Conservation (phyloP, 2,888 invertebrate genomes). For the Drosophila fulvimacula region DNA sequence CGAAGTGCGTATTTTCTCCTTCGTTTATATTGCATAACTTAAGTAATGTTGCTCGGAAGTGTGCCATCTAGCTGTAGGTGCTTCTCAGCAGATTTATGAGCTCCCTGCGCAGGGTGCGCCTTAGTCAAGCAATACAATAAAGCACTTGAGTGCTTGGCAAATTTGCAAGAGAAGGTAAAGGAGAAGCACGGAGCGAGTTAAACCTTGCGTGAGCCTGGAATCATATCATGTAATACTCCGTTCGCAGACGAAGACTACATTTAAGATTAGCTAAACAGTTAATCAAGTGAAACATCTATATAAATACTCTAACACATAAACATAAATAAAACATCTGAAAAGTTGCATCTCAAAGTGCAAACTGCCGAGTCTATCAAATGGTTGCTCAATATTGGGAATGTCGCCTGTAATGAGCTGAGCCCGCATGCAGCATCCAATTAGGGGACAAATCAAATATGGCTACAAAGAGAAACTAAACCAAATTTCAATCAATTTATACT, state of each 20-base stretch:
- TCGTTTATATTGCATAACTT: slow-evolving; percentile 42
- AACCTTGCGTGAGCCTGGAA: background rate
- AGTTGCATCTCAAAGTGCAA: background rate
- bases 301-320: too few species aligned
- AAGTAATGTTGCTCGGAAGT: slow-evolving; percentile 5
- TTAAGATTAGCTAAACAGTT: background rate
- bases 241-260: too few species aligned
- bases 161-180: slow-evolving; percentile 2
- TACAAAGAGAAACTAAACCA: slow-evolving; percentile 56
- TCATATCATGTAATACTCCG: background rate
- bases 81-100: background rate
- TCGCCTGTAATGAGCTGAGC: slow-evolving; percentile 46
- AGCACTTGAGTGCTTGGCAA: slow-evolving; percentile 4
- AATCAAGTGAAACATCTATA: background rate
- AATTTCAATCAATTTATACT: slow-evolving; percentile 76
- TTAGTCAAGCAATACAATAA: slow-evolving; percentile 1
- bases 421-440: slow-evolving; percentile 48
- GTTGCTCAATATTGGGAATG: background rate
- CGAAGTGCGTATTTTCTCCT: slow-evolving; percentile 8
- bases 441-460: slow-evolving; percentile 44
- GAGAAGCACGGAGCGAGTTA: background rate
- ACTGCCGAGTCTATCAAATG: background rate
- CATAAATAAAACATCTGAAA: background rate
- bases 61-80: slow-evolving; percentile 1
- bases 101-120: background rate